Conservation (phyloP, 2,888 invertebrate genomes). For the Drosophila mercatorum region DNA sequence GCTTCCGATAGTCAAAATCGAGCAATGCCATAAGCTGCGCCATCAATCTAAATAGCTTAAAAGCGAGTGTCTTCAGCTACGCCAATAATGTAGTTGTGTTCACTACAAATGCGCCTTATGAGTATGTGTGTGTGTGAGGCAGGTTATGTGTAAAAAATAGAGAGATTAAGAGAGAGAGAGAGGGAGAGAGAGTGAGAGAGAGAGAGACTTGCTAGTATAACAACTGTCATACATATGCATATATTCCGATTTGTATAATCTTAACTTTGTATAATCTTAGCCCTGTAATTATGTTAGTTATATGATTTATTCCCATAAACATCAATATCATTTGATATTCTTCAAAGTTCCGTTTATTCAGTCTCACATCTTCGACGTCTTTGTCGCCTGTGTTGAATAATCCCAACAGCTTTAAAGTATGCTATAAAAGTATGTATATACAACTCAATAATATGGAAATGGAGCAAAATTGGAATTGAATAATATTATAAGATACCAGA, state of each 20-base stretch:
- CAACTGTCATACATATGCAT: no score
- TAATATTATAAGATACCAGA: no score
- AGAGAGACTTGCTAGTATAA: no score
- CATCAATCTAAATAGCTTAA: conserved; percentile 55
- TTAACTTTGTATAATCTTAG: no score
- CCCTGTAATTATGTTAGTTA: no score
- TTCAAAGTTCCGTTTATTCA: no score
- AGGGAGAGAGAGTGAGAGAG: background rate
- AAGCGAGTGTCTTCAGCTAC: background rate
- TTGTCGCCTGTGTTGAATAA: background rate
- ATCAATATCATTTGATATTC: no score
- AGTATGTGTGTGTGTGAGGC: no score
- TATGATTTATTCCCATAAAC: no score
- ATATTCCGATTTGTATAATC: no score
- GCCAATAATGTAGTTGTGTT: conserved; percentile 2
- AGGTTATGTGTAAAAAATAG: background rate
- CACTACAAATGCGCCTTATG: background rate
- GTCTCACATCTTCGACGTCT: background rate
- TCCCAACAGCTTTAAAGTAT: background rate
- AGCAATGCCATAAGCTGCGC: conserved; percentile 25
- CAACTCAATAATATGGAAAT: background rate
- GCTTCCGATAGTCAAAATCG: conserved; percentile 56
- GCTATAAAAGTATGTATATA: background rate
- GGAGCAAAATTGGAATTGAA: no score
- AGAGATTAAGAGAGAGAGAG: background rate